Percentiles rank a stretch among this genome's conserved stretches.
These are phyloP conservation scores for Nasonia vitripennis DNA, from an alignment of 1,140 invertebrate genomes.

Conservation along the genomic window DNA sequence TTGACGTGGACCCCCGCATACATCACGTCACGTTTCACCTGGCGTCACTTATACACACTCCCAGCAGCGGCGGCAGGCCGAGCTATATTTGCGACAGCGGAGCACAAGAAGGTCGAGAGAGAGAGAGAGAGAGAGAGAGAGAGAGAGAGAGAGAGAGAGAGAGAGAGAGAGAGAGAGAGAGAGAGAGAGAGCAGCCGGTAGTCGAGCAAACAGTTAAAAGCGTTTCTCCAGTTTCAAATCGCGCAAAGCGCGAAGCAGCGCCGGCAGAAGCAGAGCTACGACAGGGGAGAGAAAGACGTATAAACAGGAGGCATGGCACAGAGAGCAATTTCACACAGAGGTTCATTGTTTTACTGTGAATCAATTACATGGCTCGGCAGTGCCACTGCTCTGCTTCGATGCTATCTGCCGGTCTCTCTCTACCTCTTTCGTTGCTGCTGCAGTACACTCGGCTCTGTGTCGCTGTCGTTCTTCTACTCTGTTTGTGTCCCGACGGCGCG, in stretches of 20 bases:
- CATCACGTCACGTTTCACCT: conserved; percentile 31
- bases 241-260: conserved; percentile 37
- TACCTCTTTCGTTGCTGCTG: background rate
- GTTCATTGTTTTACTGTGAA: conserved; percentile 70
- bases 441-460: background rate
- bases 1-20: conserved; percentile 24
- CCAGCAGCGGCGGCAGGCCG: conserved; percentile 13
- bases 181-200: conserved; percentile 23
- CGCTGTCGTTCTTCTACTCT: conserved; percentile 12
- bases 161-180: conserved; percentile 34
- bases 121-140: conserved; percentile 20
- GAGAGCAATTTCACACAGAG: conserved; percentile 62
- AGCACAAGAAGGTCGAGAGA: conserved; percentile 36
- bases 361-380: conserved; percentile 70
- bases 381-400: conserved; percentile 59
- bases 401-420: conserved; percentile 60
- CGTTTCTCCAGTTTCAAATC: conserved; percentile 45
- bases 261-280: background rate
- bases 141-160: conserved; percentile 30
- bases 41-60: background rate
- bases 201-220: conserved; percentile 49
- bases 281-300: conserved; percentile 17
- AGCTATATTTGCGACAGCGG: conserved; percentile 25
- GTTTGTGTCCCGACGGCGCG: too few relatives aligned
- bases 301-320: conserved; percentile 34